Base-by-base conservation (phyloP, 2,888 invertebrate species). In the Scotopteryx bipunctaria region DNA sequence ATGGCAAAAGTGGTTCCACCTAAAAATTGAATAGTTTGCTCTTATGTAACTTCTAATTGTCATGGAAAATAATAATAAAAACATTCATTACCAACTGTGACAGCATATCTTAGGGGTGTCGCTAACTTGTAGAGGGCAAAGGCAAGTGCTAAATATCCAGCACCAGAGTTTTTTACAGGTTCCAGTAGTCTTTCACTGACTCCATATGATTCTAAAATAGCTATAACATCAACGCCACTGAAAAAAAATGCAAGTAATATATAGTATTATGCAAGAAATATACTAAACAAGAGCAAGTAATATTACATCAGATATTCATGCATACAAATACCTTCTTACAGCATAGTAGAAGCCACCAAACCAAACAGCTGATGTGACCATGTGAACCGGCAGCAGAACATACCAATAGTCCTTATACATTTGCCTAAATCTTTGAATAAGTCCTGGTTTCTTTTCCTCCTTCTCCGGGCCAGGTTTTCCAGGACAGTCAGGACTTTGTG, bases 391-490 rank as follows among this genome's bases (percentile, higher is more conserved):
- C 49, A 99, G 91, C 49, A 98, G 87, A 45, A 99, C 96, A 85
- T 99, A 98, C 97, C 99, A 99, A 86, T 99, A 99, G 76, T 98
- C 95, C 78, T 95, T 95, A 76, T 97, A 97, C 94, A 98, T 96
- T 72, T 94, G 91, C 81, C 97, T 98, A 82, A 99, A 97, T 71
- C 46, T 57, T 21, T 50, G 47, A 31, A 61, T 35, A 3, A 61
- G 36, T 25, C 61, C 93, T 93, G 86, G 73, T 77, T 95, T 92
- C 63, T 82, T 72, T 53, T 64, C 59, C 16, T 66, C 63, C 2
- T 67, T 62, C 25, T 69, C 69, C 27, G 59, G 57, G 13, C 66
- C 48, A 16, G 71, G 62, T 32, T 71, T 66, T 31, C 64, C 63
- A 16, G 48, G 35, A 42, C 57, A 43, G 25, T 47, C 45, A 48